phyloP scores from a whole-genome alignment of 2,888 invertebrate species.

The Drosophila ochracea region DNA sequence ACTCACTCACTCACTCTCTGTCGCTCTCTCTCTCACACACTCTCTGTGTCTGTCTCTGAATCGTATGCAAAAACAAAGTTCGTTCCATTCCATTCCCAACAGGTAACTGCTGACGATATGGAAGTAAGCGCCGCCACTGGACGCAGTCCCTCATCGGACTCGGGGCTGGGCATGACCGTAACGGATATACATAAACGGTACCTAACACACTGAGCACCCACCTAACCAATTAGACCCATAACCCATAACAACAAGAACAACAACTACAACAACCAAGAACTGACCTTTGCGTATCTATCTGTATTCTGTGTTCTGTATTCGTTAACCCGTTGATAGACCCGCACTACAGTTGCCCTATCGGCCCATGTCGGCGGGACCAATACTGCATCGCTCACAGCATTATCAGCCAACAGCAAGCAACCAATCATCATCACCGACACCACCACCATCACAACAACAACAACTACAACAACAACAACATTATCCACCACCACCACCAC shows the following conservation, averaged over 20 bases:
- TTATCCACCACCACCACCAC: slow-evolving; percentile 52
- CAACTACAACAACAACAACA: slow-evolving; percentile 51
- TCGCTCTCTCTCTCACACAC: slow-evolving; percentile 25
- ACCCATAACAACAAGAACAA: slow-evolving; percentile 1
- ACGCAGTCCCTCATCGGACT: slow-evolving; percentile 96
- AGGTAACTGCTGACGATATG: slow-evolving; percentile 85
- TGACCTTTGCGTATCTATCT: slow-evolving; percentile 50
- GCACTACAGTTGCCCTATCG: slow-evolving; percentile 85
- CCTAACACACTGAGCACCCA: slow-evolving; percentile 54
- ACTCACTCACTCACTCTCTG: slow-evolving; percentile 27
- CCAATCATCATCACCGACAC: slow-evolving; percentile 66
- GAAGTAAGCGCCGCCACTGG: slow-evolving; percentile 87
- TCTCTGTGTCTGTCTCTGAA: slow-evolving; percentile 58
- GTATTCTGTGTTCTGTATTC: slow-evolving; percentile 31
- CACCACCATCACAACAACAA: slow-evolving; percentile 43
- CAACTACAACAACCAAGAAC: slow-evolving; percentile 39
- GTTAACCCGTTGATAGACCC: slow-evolving; percentile 77
- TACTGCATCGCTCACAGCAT: slow-evolving; percentile 84
- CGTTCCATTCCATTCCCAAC: slow-evolving; percentile 78
- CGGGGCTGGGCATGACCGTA: slow-evolving; percentile 95
- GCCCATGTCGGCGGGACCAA: slow-evolving; percentile 85
- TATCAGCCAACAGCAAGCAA: slow-evolving; percentile 71
- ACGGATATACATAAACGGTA: slow-evolving; percentile 91
- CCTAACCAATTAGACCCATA: slow-evolving; percentile 42
- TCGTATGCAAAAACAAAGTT: slow-evolving; percentile 73